phyloP scores from a whole-genome alignment of 2,797 vertebrate genomes.

The Paramormyrops hopkinsi region DNA sequence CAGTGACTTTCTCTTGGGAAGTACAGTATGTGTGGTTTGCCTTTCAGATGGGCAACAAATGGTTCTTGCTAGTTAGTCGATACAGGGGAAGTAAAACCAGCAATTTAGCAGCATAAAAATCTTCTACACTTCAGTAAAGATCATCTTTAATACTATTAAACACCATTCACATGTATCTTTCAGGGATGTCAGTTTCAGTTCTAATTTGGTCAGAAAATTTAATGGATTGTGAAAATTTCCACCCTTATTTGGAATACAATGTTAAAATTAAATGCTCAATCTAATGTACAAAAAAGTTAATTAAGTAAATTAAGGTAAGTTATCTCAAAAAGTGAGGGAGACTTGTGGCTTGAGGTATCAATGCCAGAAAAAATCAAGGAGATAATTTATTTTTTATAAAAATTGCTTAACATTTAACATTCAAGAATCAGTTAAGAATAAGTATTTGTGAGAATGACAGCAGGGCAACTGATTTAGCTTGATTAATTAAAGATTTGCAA shows the following conservation, averaged over 20 bases:
- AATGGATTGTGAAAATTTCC: not conserved
- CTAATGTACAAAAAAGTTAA: not conserved
- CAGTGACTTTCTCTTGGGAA: conserved; percentile 3
- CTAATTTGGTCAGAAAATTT: not conserved
- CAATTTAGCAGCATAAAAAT: not conserved
- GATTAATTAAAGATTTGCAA: not conserved
- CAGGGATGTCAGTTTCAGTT: not conserved
- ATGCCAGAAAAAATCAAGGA: not conserved
- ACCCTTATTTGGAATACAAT: not conserved
- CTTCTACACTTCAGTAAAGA: not conserved
- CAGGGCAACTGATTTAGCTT: not conserved
- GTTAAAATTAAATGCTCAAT: not conserved
- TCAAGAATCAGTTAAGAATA: not conserved
- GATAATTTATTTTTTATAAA: not conserved
- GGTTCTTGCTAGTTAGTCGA: not conserved
- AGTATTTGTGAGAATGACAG: not conserved
- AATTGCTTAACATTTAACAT: not conserved
- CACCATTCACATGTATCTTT: not conserved
- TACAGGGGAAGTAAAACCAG: not conserved
- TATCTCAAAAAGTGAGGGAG: not conserved
- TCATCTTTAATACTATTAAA: not conserved
- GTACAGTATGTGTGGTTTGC: not conserved
- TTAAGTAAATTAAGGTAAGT: not conserved
- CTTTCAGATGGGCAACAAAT: not conserved
- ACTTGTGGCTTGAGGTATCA: not conserved